A percentile compares a stretch with the other conserved stretches of the same genome.
These are phyloP conservation scores for Apamea sordens DNA, from an alignment of 2,888 invertebrate species.

Conservation along the genomic window DNA sequence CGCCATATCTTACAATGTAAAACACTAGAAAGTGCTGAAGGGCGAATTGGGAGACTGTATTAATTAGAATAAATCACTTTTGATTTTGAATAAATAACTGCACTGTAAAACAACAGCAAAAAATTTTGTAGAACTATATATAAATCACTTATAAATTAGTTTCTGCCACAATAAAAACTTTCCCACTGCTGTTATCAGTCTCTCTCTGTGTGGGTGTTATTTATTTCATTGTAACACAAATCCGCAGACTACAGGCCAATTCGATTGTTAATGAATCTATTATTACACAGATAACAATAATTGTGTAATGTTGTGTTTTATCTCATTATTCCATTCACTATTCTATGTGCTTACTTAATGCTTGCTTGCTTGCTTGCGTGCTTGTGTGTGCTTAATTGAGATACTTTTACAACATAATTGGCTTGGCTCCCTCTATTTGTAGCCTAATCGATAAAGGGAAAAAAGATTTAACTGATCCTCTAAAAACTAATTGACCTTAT, in stretches of 20 bases:
- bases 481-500: background rate
- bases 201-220: slow-evolving; percentile 16
- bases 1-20: background rate
- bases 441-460: background rate
- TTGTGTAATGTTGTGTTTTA: slow-evolving; percentile 43
- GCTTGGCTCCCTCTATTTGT: background rate
- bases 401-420: slow-evolving; percentile 6
- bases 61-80: background rate
- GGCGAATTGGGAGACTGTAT: background rate
- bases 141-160: background rate
- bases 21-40: background rate
- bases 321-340: slow-evolving; percentile 40
- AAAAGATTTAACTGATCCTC: background rate
- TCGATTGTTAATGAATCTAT: slow-evolving; percentile 49
- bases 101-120: background rate
- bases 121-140: background rate
- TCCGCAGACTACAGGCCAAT: slow-evolving; percentile 19
- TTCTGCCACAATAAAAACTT: background rate
- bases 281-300: slow-evolving; percentile 51
- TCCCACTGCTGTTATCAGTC: slow-evolving; percentile 32
- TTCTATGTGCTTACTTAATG: slow-evolving; percentile 7
- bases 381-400: too few species aligned
- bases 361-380: too few species aligned
- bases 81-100: background rate
- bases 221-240: slow-evolving; percentile 36